phyloP scores from a whole-genome alignment of 2,113 vertebrate genomes.

The Sula dactylatra region DNA sequence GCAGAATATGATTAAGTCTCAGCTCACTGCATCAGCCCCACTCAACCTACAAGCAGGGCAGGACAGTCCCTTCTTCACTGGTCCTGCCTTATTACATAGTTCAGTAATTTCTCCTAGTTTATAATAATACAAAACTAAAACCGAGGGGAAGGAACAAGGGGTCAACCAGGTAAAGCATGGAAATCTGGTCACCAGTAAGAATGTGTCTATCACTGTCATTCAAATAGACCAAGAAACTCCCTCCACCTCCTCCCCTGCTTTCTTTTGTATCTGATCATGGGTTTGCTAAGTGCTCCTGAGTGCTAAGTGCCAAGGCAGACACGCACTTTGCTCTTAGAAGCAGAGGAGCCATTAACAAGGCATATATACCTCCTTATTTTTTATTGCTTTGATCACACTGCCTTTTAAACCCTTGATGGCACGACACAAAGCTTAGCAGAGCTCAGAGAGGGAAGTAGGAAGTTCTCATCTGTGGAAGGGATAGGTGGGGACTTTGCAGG shows the following conservation, averaged over 20 bases:
- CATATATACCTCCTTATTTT: not conserved
- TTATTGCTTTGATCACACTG: not conserved
- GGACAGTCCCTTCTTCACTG: not conserved
- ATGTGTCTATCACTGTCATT: not conserved
- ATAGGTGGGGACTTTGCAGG: not conserved
- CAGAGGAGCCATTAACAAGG: not conserved
- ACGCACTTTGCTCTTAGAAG: not conserved
- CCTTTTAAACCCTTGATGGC: not conserved
- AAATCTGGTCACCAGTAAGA: not conserved
- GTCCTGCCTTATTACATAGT: not conserved
- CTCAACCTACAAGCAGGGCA: accelerated
- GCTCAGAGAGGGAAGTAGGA: not conserved
- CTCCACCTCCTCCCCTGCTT: not conserved
- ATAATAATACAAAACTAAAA: not conserved
- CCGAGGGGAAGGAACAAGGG: not conserved
- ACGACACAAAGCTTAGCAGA: not conserved
- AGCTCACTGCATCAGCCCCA: not conserved
- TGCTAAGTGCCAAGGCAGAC: not conserved
- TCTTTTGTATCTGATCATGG: not conserved
- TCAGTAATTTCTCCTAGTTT: not conserved
- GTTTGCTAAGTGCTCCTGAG: not conserved
- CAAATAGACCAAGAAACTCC: not conserved
- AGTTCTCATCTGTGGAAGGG: not conserved
- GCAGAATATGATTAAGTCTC: not conserved
- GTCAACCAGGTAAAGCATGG: not conserved